Base-by-base conservation (phyloP, 2,797 vertebrate genomes). In the Sebastes goodei region DNA sequence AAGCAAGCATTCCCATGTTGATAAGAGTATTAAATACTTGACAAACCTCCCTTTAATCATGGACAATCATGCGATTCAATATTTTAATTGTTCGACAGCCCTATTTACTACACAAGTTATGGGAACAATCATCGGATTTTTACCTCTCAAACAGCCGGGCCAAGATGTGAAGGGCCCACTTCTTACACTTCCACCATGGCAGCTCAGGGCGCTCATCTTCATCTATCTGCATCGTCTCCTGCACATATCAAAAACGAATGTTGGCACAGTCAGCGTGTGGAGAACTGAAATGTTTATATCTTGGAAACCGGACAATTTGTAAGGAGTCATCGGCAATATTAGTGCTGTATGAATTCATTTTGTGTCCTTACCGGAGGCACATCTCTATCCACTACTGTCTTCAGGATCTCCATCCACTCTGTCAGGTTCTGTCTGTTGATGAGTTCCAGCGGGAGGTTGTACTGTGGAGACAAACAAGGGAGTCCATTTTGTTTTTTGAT, bases 131-230 rank as follows among this genome's bases (percentile, higher is more conserved):
- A 11, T 4, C 23, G 0, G 10, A 30, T 38, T 17, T 90, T 74
- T 96, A 98, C 99, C 99, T 98, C 94, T 99, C 99, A 93, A 99
- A 99, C 82, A 99, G 96, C 11, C 98, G 96, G 87, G 99, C 98
- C 94, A 99, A 95, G 89, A 99, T 99, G 95, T 99, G 99, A 89
- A 99, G 96, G 61, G 99, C 99, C 98, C 99, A 99, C 89, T 99
- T 99, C 93, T 99, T 99, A 94, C 98, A 99, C 91, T 99, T 99
- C 98, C 98, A 99, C 98, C 99, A 99, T 3, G 98, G 98, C 89
- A 99, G 96, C 89, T 99, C 98, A 8, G 98, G 97, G 79, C 98
- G 95, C 88, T 99, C 99, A 69, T 99, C 98, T 94, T 99, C 99
- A 92, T 99, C 98, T 82, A 99, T 95, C 93, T 99, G 98, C 92